phyloP scores from a whole-genome alignment of 2,797 vertebrate genomes.

The Heteromormyrus szaboi region DNA sequence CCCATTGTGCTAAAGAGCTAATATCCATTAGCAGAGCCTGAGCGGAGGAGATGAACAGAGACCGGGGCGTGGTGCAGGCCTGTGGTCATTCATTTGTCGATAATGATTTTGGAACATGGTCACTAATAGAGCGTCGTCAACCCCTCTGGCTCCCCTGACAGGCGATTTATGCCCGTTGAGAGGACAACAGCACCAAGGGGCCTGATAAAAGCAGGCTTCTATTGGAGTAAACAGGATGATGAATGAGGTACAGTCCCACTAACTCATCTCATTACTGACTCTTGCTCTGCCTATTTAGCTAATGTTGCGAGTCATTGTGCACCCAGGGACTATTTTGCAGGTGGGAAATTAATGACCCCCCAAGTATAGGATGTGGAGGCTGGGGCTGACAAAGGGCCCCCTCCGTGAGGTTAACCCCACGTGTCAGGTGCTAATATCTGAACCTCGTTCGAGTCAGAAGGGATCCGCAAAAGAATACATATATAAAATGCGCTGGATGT shows the following conservation, averaged over 20 bases:
- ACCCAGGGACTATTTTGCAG: conserved; percentile 75
- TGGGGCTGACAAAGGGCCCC: conserved; percentile 64
- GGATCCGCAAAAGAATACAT: not conserved
- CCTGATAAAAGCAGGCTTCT: conserved; percentile 94
- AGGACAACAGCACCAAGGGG: conserved; percentile 88
- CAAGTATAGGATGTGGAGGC: conserved; percentile 69
- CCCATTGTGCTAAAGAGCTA: conserved; percentile 1
- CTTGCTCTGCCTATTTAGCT: conserved; percentile 79
- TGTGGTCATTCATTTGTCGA: conserved; percentile 81
- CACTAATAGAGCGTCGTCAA: conserved; percentile 95
- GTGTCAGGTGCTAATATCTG: conserved; percentile 57
- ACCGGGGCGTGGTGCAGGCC: conserved; percentile 55
- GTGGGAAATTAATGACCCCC: conserved; percentile 83
- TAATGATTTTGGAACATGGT: conserved; percentile 82
- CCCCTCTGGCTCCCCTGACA: conserved; percentile 65
- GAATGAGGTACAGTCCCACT: conserved; percentile 90
- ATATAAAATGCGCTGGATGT: not conserved
- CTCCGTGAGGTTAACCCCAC: conserved; percentile 76
- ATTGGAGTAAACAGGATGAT: conserved; percentile 99
- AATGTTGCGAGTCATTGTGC: conserved; percentile 93
- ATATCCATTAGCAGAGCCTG: not conserved
- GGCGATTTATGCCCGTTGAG: conserved; percentile 91
- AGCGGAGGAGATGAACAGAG: conserved; percentile 48
- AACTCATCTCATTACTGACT: conserved; percentile 94
- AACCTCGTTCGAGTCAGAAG: not conserved